phyloP scores from a whole-genome alignment of 2,888 invertebrate species.

The Macrophya alboannulata region DNA sequence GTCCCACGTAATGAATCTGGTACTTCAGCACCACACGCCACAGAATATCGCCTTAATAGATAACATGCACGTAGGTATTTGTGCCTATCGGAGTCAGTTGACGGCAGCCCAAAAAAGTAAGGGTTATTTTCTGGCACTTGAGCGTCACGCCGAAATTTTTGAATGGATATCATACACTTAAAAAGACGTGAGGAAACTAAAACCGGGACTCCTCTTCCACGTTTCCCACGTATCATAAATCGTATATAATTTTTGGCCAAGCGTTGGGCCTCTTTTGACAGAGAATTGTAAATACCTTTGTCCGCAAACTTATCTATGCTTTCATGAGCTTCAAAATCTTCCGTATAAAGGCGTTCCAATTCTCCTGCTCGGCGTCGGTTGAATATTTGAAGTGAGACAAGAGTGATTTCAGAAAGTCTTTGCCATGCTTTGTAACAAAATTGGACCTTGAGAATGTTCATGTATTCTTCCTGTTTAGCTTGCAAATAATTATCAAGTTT shows the following conservation, averaged over 20 bases:
- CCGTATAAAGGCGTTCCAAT: conserved; percentile 33
- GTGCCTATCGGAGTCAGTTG: conserved; percentile 47
- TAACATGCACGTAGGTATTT: conserved; percentile 65
- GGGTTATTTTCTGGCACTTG: conserved; percentile 57
- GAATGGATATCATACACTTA: conserved; percentile 57
- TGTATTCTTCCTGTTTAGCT: conserved; percentile 4
- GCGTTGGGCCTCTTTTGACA: not conserved
- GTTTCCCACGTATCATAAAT: conserved; percentile 62
- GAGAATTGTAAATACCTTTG: not conserved
- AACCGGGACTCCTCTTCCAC: conserved; percentile 60
- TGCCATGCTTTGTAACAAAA: conserved; percentile 50
- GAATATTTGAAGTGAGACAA: conserved; percentile 55
- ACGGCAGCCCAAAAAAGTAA: conserved; percentile 62
- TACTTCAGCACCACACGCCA: conserved; percentile 64
- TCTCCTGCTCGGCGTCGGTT: conserved; percentile 58
- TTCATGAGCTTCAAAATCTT: conserved; percentile 43
- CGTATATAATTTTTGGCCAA: conserved; percentile 56
- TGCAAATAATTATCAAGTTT: conserved; percentile 46
- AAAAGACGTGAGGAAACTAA: conserved; percentile 59
- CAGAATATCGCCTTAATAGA: conserved; percentile 64
- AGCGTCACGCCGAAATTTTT: conserved; percentile 57
- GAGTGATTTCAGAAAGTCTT: conserved; percentile 35
- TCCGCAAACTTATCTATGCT: conserved; percentile 20
- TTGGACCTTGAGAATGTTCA: conserved; percentile 3
- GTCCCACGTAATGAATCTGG: conserved; percentile 63